Base-by-base conservation (phyloP, 2,797 vertebrate species). In the Arrhamphus sclerolepis region DNA sequence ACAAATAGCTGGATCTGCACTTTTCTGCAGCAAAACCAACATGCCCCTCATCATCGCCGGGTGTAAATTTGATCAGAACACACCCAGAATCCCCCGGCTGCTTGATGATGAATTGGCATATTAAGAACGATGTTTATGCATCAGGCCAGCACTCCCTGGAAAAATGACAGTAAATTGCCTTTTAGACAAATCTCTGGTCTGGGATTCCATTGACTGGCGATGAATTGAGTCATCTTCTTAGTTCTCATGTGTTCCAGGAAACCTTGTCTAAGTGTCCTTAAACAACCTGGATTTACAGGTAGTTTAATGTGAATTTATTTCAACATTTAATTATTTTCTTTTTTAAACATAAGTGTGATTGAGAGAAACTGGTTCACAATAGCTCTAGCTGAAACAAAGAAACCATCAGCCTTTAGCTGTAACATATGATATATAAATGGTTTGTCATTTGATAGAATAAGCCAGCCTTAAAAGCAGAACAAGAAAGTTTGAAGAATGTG, bases 1-100 rank as follows among this genome's bases (percentile, higher is more conserved):
- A 92, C 91, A 92, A 91, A 92, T 92, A 77, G 89, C 88, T 87
- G 81, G 79, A 88, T 91, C 82, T 85, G 89, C 89, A 90, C 89
- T 90, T 90, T 89, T 90, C 87, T 86, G 79, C 78, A 77, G 87
- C 79, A 85, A 87, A 87, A 86, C 69, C 80, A 86, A 81, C 82
- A 78, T 81, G 85, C 79, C 78, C 68, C 89, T 91, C 87, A 92
- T 92, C 89, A 92, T 89, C 79, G 68, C 77, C 8, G 75, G 81
- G 75, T 79, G 75, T 77, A 89, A 90, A 92, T 90, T 82, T 85
- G 83, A 89, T 89, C 89, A 89, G 82, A 88, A 87, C 78, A 79
- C 82, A 78, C 74, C 84, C 83, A 80, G 78, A 76, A 81, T 85
- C 84, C 91, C 84, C 54, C 26, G 61, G 81, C 85, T 70, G 77